Conservation (phyloP, 2,113 vertebrate genomes). For the Urocitellus parryii region DNA sequence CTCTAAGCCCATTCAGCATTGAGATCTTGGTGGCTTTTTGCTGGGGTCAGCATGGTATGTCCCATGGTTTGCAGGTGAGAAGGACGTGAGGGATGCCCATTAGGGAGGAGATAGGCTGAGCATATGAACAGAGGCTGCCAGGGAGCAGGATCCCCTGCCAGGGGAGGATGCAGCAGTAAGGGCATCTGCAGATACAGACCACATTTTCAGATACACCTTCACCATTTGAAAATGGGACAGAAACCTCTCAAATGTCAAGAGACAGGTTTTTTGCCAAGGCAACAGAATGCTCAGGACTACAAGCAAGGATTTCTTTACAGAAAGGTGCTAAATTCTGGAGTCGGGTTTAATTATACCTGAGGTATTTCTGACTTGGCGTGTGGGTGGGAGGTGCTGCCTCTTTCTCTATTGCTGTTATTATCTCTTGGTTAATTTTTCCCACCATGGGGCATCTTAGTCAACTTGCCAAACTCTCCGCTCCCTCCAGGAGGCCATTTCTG, state of each 20-base stretch:
- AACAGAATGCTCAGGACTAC: conserved; percentile 34
- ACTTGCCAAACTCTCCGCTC: not conserved
- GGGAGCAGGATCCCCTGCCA: not conserved
- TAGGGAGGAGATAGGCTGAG: not conserved
- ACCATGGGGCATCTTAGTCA: not conserved
- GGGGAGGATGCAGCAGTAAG: not conserved
- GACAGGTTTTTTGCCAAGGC: conserved; percentile 54
- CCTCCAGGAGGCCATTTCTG: not conserved
- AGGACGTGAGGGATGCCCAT: not conserved
- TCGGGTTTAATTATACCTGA: conserved; percentile 59
- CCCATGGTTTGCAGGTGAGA: not conserved
- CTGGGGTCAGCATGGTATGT: too few relatives aligned
- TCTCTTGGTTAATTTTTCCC: conserved; percentile 48
- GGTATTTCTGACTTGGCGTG: conserved; percentile 31
- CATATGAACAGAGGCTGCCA: not conserved
- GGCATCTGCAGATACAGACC: not conserved
- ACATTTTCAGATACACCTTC: conserved; percentile 30
- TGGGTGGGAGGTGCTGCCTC: conserved; percentile 48
- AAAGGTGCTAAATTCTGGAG: conserved; percentile 67
- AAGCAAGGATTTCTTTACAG: conserved; percentile 52
- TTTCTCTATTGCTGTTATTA: conserved; percentile 34
- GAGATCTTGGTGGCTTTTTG: not conserved
- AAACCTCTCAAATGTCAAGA: conserved; percentile 63
- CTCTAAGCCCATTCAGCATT: too few relatives aligned
- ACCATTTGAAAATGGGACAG: conserved; percentile 33